Evolutionary conservation across 2,888 invertebrate species (phyloP), one percentile per base, ranked within the genome.

Genomic region (Pammene aurita): DNA sequence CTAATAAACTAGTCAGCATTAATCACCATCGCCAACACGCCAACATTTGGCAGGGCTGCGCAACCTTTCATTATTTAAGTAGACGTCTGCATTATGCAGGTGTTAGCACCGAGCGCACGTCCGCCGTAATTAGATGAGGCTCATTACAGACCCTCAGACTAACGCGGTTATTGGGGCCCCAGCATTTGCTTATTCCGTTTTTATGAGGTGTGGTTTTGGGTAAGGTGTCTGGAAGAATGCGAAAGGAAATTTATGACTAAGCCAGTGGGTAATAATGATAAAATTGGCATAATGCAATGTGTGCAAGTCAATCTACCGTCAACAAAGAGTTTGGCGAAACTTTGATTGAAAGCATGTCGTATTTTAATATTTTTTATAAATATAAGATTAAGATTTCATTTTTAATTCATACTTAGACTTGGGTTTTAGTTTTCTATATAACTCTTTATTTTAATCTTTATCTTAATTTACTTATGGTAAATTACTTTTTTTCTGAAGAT

Each of bases 21-120:
- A 42, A 57, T 57, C 41, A 38, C 16, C 56, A 57, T 41, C 56
- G 26, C 55, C 48, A 62, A 44, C 42, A 26, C 16, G 67, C 61
- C 46, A 67, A 68, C 68, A 58, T 68, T 68, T n/a, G 68, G 41
- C 67, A 67, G 67, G 50, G 67, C 56, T 56, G 34, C 56, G 42
- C 67, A 68, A 68, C 68, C 64, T 64, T 68, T 68, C 67, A 55
- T 61, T 64, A 69, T 56, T 62, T 54, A 64, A 64, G 57, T 58
- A 63, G 57, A 66, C 69, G 56, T 68, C 72, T 72, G 72, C 65
- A 66, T 72, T 73, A 75, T 73, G 72, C 84, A 84, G 84, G 85
- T 84, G 84, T 84, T 84, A 80, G 84, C 80, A 84, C 76, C 71
- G 74, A 73, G 34, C 77, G 78, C 84, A 83, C 84, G 84, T 84